Evolutionary conservation across 2,797 vertebrate genomes (phyloP).

Genomic region (Pagetopsis macropterus): DNA sequence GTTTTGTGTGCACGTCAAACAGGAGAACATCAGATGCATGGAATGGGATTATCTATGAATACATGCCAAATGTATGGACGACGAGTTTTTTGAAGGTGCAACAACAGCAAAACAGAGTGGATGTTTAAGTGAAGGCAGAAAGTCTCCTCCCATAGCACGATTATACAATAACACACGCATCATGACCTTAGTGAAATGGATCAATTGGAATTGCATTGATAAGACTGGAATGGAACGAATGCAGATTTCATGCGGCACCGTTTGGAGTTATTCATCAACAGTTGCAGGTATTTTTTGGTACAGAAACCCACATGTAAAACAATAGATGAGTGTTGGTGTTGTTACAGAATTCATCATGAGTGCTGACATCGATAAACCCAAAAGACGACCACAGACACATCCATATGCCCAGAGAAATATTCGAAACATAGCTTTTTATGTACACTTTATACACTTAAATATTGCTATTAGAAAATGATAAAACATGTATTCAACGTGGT

Average conservation of each 20-base stretch:
- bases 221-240: conserved; percentile 62
- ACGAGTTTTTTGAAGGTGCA: conserved; percentile 53
- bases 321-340: conserved; percentile 52
- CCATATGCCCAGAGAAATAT: conserved; percentile 80
- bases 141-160: conserved; percentile 54
- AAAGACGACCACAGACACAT: conserved; percentile 80
- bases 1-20: conserved; percentile 61
- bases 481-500: conserved; percentile 80
- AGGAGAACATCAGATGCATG: conserved; percentile 65
- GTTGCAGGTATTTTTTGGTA: conserved; percentile 60
- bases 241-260: conserved; percentile 76
- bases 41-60: conserved; percentile 55
- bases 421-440: conserved; percentile 82
- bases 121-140: conserved; percentile 62
- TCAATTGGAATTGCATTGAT: conserved; percentile 59
- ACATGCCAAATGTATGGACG: conserved; percentile 64
- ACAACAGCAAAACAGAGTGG: conserved; percentile 59
- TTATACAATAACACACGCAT: conserved; percentile 58
- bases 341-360: conserved; percentile 69
- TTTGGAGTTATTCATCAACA: conserved; percentile 69
- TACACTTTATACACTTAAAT: conserved; percentile 86
- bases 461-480: conserved; percentile 86
- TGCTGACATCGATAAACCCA: conserved; percentile 76
- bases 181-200: conserved; percentile 54
- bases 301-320: conserved; percentile 73